These are phyloP conservation scores for Tachina lurida DNA, from an alignment of 2,888 invertebrate genomes.

Conservation along the genomic window DNA sequence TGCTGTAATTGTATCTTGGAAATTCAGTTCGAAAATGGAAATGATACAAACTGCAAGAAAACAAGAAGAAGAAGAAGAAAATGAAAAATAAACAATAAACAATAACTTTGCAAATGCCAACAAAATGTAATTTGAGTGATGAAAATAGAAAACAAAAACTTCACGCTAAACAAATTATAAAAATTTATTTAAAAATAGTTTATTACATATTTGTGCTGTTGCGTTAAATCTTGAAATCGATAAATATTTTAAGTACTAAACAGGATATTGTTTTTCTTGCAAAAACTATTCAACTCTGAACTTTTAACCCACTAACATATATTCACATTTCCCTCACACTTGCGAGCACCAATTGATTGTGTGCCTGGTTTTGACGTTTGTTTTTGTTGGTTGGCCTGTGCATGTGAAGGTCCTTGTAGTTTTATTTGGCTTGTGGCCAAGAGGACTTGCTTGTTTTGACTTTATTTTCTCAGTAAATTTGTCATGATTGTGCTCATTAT, in stretches of 20 bases:
- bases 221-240: not conserved
- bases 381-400: conserved; percentile 3
- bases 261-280: not conserved
- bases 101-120: conserved; percentile 23
- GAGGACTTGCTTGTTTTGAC: conserved; percentile 7
- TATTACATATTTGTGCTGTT: not conserved
- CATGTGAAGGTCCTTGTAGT: conserved; percentile 41
- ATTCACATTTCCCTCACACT: not conserved
- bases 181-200: conserved; percentile 17
- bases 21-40: conserved; percentile 44
- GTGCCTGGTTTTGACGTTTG: not conserved
- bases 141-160: conserved; percentile 27
- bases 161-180: conserved; percentile 43
- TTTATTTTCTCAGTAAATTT: not conserved
- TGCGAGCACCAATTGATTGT: not conserved
- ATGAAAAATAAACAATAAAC: not conserved
- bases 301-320: conserved; percentile 60
- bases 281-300: conserved; percentile 57
- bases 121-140: conserved; percentile 53
- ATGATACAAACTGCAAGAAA: conserved; percentile 8
- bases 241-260: not conserved
- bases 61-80: not conserved
- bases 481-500: conserved; percentile 4
- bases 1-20: conserved; percentile 55
- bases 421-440: conserved; percentile 55